These are phyloP conservation scores for Florisuga fusca DNA, from an alignment of 2,797 vertebrate genomes.

Conservation along the genomic window DNA sequence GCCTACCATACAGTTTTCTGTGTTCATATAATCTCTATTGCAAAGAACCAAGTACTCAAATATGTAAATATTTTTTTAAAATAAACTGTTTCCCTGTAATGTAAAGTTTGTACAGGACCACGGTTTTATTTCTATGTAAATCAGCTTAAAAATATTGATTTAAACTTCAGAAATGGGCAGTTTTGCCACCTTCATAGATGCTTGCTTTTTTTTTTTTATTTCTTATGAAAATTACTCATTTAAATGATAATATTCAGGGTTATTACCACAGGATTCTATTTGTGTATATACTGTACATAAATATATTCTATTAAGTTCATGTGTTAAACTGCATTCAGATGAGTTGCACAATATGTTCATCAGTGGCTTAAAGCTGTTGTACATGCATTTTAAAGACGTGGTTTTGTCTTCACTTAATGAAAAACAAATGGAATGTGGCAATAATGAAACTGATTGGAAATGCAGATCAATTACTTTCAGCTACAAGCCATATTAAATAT, in stretches of 20 bases:
- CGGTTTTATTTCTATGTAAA: conserved; percentile 88
- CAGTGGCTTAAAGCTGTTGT: conserved; percentile 78
- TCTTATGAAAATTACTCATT: conserved; percentile 83
- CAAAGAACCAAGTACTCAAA: conserved; percentile 80
- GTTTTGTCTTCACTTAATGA: conserved; percentile 87
- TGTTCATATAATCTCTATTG: conserved; percentile 64
- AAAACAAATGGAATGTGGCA: conserved; percentile 89
- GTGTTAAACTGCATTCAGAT: conserved; percentile 84
- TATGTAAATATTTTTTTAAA: conserved; percentile 88
- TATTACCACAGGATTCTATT: conserved; percentile 84
- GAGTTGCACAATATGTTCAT: conserved; percentile 87
- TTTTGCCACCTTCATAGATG: conserved; percentile 79
- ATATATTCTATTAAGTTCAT: conserved; percentile 81
- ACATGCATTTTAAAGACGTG: conserved; percentile 85
- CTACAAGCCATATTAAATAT: conserved; percentile 93
- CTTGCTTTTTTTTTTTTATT: conserved; percentile 78
- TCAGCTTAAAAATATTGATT: conserved; percentile 79
- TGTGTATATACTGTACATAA: conserved; percentile 83
- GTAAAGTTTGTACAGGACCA: conserved; percentile 96
- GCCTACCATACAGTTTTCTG: conserved; percentile 60
- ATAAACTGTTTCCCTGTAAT: conserved; percentile 88
- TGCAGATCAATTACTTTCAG: conserved; percentile 82
- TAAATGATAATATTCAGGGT: conserved; percentile 83
- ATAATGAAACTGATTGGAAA: conserved; percentile 88
- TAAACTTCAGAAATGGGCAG: conserved; percentile 78